Conservation (phyloP, 92 coral and sea anemone species). For the Parazoanthus darwini region DNA sequence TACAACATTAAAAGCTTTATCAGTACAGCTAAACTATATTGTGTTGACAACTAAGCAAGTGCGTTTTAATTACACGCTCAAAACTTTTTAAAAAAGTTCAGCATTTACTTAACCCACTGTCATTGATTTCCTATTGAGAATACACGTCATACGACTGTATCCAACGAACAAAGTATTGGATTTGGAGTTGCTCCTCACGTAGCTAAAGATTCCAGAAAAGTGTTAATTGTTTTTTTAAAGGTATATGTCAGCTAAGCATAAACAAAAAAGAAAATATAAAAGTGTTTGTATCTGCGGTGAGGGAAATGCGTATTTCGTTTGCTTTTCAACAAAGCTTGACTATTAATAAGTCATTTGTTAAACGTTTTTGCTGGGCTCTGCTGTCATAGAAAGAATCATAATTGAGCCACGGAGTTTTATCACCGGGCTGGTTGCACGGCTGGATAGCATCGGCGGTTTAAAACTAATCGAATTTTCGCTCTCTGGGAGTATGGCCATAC, state of each 20-base stretch:
- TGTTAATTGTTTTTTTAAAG: too few relatives aligned
- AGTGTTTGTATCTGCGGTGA: neutral
- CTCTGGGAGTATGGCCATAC: too few relatives aligned
- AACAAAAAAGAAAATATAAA: neutral
- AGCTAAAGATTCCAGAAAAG: neutral
- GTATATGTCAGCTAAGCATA: neutral
- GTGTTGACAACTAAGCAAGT: neutral
- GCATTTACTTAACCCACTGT: too few relatives aligned
- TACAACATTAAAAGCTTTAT: neutral
- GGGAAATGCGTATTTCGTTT: neutral
- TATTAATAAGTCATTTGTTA: neutral
- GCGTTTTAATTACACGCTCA: neutral
- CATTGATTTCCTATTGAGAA: too few relatives aligned
- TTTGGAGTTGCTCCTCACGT: neutral
- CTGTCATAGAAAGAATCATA: neutral
- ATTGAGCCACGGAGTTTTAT: neutral
- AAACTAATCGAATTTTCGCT: neutral
- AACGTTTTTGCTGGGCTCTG: neutral
- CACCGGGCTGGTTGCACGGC: neutral
- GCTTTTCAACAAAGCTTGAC: neutral
- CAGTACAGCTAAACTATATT: neutral
- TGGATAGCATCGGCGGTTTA: neutral
- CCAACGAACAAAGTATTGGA: neutral
- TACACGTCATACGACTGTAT: neutral
- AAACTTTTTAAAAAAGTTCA: neutral